Base-by-base conservation (phyloP, 2,888 invertebrate species). In the Arge pagana region DNA sequence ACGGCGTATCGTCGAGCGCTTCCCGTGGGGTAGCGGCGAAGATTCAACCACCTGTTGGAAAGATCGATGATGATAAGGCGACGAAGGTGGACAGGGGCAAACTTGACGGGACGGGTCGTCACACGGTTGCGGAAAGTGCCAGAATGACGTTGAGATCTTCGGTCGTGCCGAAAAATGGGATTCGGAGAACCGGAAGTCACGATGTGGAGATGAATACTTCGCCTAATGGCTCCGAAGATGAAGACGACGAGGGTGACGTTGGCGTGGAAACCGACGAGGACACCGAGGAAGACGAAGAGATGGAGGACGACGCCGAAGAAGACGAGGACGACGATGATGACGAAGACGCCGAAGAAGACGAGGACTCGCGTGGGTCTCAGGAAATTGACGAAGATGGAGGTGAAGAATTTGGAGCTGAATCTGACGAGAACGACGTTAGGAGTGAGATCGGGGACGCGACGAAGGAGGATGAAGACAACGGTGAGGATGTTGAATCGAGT, bases 231-330 rank as follows among this genome's bases (percentile, higher is more conserved):
- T 2, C 16, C 13, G 21, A 26, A 8, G 13, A 30, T 8, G 43
- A 50, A 19, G 39, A 50, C 7, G 43, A 19, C n/a, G 39, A 39
- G 24, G 52, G 55, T 36, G 48, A 54, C 37, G 50, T 50, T 8
- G 41, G 30, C 18, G 21, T 43, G 11, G 41, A 42, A 10, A 28
- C 8, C 24, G 69, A 76, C 41, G 73, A 77, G 21, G 52, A 49
- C 16, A 50, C 48, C 6, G 45, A 50, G 16, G 55, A 54, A 16
- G 43, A 51, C 5, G 53, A 54, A 11, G 55, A 56, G 18, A 26
- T 45, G 28, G 55, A 55, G n/a, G 52, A 55, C 24, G 54, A 52
- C 37, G 49, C 53, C 16, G 50, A 50, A 24, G 55, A 57, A 8
- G 63, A 28, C 5, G 51, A 54, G 11, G 61, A 63, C 1, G 62